These are phyloP conservation scores for Teleogryllus occipitalis DNA, from an alignment of 1,140 invertebrate species.

Conservation along the genomic window DNA sequence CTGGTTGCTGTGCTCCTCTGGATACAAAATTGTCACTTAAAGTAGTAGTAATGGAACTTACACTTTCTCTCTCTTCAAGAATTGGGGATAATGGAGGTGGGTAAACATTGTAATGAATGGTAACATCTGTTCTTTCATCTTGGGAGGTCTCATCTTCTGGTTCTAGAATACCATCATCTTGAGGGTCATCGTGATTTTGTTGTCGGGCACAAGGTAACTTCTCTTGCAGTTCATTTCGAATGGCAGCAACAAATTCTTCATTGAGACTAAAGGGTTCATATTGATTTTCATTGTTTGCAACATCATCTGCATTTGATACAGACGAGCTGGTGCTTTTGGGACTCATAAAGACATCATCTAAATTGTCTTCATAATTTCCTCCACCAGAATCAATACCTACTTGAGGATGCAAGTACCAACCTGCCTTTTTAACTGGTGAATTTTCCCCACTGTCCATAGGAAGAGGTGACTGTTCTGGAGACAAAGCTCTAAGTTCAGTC, in stretches of 20 bases:
- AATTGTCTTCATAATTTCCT: neutral
- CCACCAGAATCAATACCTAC: neutral
- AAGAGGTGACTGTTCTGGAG: neutral
- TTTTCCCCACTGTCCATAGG: neutral
- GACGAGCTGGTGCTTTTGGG: slow-evolving; percentile 7
- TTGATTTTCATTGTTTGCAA: slow-evolving; percentile 34
- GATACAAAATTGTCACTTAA: slow-evolving; percentile 18
- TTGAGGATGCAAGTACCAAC: slow-evolving; percentile 42
- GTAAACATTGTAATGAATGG: slow-evolving; percentile 45
- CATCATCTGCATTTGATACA: slow-evolving; percentile 20
- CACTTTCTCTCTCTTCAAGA: slow-evolving; percentile 44
- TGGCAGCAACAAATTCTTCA: slow-evolving; percentile 58
- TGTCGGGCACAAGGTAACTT: slow-evolving; percentile 54
- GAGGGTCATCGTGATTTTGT: slow-evolving; percentile 29
- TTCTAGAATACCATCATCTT: slow-evolving; percentile 32
- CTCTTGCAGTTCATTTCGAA: slow-evolving; percentile 57
- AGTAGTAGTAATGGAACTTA: slow-evolving; percentile 23
- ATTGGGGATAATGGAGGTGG: slow-evolving; percentile 52
- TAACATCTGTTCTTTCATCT: slow-evolving; percentile 35
- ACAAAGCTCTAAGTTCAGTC: neutral
- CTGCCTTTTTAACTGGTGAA: slow-evolving; percentile 19
- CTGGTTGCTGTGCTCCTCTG: slow-evolving; percentile 26
- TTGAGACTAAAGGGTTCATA: slow-evolving; percentile 52
- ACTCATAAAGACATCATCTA: neutral
- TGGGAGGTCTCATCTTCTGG: slow-evolving; percentile 30